Conservation (phyloP, 53 echinoderm and acorn worm species). For the Apostichopus leukothele region DNA sequence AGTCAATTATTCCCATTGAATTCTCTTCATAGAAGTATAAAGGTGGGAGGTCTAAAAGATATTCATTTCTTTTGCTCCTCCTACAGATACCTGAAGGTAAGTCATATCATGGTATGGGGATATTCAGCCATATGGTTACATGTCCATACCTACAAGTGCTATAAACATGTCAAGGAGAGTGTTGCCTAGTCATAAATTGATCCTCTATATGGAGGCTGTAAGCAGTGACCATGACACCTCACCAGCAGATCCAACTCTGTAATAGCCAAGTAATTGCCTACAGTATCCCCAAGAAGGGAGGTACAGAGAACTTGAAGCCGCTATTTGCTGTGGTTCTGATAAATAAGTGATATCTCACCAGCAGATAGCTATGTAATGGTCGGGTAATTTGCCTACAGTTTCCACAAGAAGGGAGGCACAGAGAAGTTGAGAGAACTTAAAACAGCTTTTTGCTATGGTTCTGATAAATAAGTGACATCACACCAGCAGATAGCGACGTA, state of each 20-base stretch:
- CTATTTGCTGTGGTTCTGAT: no score
- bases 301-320: not conserved
- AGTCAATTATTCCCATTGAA: no score
- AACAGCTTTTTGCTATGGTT: no score
- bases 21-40: no score
- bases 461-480: not conserved
- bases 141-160: not conserved
- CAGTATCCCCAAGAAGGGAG: not conserved
- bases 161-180: slow-evolving; percentile 3
- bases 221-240: slow-evolving; percentile 21
- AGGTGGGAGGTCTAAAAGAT: not conserved
- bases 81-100: not conserved
- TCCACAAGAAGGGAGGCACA: not conserved
- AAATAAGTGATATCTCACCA: not conserved
- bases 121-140: not conserved
- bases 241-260: not conserved
- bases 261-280: not conserved
- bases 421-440: not conserved
- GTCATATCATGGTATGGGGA: not conserved
- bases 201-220: not conserved
- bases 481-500: not conserved
- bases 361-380: not conserved
- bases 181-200: slow-evolving; percentile 9
- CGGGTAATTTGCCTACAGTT: not conserved
- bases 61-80: not conserved